Percentiles rank a stretch among this genome's conserved stretches.
phyloP scores from a whole-genome alignment of 2,797 vertebrate species.

The Nyctalus aviator region DNA sequence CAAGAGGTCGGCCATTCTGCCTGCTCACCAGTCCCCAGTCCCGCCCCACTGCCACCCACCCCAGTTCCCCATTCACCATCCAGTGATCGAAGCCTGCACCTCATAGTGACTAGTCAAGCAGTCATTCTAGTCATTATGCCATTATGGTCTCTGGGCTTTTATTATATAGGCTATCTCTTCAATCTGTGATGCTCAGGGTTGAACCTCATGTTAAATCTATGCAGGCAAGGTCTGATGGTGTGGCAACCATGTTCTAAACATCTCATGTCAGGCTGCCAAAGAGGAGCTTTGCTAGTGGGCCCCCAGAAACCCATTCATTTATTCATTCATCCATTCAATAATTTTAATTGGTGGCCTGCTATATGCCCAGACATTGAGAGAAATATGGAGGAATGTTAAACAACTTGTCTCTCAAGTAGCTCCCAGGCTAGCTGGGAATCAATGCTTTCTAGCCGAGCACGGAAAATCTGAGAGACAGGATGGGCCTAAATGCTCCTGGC shows the following conservation, averaged over 20 bases:
- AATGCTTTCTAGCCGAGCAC: background rate
- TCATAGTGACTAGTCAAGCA: too few relatives aligned
- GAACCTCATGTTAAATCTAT: background rate
- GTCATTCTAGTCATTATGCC: too few relatives aligned
- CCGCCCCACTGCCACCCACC: too few relatives aligned
- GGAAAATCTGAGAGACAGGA: background rate
- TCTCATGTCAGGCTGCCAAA: background rate
- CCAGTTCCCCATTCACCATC: too few relatives aligned
- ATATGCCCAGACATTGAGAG: background rate
- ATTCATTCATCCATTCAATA: background rate
- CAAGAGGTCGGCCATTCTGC: too few relatives aligned
- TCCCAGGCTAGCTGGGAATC: background rate
- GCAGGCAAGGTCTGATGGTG: background rate
- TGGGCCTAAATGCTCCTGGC: background rate
- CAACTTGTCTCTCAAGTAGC: background rate
- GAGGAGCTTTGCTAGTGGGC: background rate
- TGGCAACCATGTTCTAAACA: background rate
- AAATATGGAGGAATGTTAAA: slow-evolving; percentile 7
- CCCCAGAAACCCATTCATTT: background rate
- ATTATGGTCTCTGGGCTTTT: too few relatives aligned
- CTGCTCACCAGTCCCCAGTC: too few relatives aligned
- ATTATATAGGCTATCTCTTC: background rate
- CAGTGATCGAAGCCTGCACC: too few relatives aligned
- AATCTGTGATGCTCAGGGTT: background rate
- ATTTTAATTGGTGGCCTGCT: background rate